Conservation (phyloP, 2,888 invertebrate genomes). For the Creontiades dilutus region DNA sequence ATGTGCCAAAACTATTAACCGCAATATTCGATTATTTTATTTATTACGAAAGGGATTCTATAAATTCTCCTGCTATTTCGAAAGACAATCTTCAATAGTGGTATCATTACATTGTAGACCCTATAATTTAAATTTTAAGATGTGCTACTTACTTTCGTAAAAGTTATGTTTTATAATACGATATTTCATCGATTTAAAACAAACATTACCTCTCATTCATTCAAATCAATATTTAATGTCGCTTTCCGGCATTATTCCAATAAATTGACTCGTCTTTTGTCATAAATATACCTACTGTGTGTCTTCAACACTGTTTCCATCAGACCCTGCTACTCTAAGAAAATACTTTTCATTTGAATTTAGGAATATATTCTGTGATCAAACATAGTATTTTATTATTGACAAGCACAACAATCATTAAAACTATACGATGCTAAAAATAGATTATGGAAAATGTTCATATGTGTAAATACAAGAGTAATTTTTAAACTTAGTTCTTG, state of each 20-base stretch:
- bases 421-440: conserved; percentile 59
- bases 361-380: conserved; percentile 70
- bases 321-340: not conserved
- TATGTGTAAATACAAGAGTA: conserved; percentile 52
- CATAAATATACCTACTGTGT: not conserved
- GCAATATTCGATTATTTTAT: too few species aligned
- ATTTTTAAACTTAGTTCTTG: conserved; percentile 24
- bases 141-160: too few species aligned
- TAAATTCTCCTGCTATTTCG: not conserved
- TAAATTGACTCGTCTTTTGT: too few species aligned
- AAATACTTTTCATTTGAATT: conserved; percentile 47
- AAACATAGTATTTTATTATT: conserved; percentile 66
- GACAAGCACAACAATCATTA: conserved; percentile 68
- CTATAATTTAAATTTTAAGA: too few species aligned
- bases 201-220: not conserved
- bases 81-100: conserved; percentile 9
- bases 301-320: not conserved
- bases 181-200: too few species aligned
- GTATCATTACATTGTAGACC: too few species aligned
- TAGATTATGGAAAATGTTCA: conserved; percentile 34
- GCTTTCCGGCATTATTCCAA: too few species aligned
- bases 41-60: not conserved
- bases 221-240: not conserved
- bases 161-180: too few species aligned
- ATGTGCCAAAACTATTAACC: too few species aligned